phyloP scores from a whole-genome alignment of 2,797 vertebrate genomes.

The Xiphorhynchus erythropygius region DNA sequence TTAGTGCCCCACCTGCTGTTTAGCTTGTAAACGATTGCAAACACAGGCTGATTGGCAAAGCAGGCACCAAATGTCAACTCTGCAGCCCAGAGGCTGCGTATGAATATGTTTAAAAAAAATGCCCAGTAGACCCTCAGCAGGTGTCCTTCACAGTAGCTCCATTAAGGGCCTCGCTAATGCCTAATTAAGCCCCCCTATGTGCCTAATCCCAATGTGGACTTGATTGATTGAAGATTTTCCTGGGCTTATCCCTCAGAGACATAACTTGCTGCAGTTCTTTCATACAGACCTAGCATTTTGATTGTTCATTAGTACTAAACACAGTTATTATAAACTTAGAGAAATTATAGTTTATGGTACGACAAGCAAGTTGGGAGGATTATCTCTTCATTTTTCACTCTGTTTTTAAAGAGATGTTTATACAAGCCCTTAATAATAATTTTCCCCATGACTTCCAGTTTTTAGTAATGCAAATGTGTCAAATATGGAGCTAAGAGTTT shows the following conservation, averaged over 20 bases:
- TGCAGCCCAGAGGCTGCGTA: neutral
- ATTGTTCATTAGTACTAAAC: neutral
- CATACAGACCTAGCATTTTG: neutral
- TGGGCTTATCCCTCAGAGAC: neutral
- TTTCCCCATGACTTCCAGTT: neutral
- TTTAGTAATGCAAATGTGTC: neutral
- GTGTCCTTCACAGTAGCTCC: neutral
- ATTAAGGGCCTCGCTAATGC: neutral
- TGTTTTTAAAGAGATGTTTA: neutral
- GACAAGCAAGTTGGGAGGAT: neutral
- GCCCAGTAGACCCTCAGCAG: neutral
- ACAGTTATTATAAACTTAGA: neutral
- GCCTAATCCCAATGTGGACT: neutral
- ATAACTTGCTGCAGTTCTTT: neutral
- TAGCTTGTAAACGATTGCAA: conserved; percentile 8
- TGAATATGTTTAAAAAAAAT: neutral
- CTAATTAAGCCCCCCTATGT: neutral
- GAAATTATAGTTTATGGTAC: neutral
- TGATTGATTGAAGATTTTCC: neutral
- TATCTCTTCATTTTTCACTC: neutral
- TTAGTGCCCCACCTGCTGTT: neutral
- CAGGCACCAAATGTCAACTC: neutral
- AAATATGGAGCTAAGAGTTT: neutral
- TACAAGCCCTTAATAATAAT: neutral
- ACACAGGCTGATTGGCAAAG: neutral